phyloP scores from a whole-genome alignment of 2,888 invertebrate species.

The Azorinus chamasolen region DNA sequence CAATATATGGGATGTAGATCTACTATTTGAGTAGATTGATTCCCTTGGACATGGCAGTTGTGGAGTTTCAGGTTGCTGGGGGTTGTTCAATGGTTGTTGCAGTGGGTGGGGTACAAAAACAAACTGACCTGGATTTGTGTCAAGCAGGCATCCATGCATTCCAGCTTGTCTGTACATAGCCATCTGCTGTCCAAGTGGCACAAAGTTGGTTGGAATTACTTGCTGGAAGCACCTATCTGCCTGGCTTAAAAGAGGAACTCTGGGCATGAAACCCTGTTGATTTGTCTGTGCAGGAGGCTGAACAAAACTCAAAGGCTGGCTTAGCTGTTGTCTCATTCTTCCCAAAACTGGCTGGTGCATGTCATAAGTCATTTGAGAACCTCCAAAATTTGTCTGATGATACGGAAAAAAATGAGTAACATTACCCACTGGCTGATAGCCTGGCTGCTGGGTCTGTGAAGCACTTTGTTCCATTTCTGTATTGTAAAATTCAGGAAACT shows the following conservation, averaged over 20 bases:
- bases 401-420: no score
- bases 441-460: constrained; percentile 9
- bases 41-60: no score
- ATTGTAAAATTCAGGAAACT: constrained; percentile 30
- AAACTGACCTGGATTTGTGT: constrained; percentile 41
- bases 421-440: no score
- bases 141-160: constrained; percentile 43
- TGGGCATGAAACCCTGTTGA: constrained; percentile 24
- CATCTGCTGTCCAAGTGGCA: constrained; percentile 49
- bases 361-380: no score
- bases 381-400: no score
- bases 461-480: constrained; percentile 25
- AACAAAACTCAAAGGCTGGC: no score
- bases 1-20: no score
- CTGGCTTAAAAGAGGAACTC: constrained; percentile 21
- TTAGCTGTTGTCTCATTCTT: no score
- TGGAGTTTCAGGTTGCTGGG: no score
- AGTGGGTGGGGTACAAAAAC: constrained; percentile 43
- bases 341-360: no score
- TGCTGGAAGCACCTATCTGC: constrained; percentile 23
- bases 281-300: constrained; percentile 17
- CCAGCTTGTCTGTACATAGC: constrained; percentile 37
- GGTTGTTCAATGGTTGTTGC: background rate
- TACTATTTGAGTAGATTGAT: no score
- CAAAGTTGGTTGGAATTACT: constrained; percentile 54